Percentiles rank a stretch among this genome's conserved stretches.
phyloP scores from a whole-genome alignment of 2,888 invertebrate genomes.

The Anthrax anthrax region DNA sequence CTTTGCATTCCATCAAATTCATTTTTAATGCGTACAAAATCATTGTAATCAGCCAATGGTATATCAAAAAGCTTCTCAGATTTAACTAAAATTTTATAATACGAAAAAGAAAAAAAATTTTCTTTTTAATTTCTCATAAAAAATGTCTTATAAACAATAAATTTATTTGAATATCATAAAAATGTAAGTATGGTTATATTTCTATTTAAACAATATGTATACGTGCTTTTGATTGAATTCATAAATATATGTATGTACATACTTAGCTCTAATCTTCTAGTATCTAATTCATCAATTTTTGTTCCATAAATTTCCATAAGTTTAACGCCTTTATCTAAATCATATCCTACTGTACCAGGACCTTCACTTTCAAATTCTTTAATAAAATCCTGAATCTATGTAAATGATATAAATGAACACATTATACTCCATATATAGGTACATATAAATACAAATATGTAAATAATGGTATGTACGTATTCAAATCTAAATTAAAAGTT shows the following conservation, averaged over 20 bases:
- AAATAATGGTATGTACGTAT: too few species aligned
- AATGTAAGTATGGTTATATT: too few species aligned
- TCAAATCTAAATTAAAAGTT: too few species aligned
- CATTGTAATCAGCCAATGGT: slow-evolving; percentile 67
- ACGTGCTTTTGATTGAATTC: too few species aligned
- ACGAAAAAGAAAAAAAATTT: slow-evolving; percentile 9
- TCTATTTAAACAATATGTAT: too few species aligned
- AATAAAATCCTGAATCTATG: slow-evolving; percentile 43
- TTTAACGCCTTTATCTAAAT: slow-evolving; percentile 56
- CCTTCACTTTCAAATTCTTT: slow-evolving; percentile 60
- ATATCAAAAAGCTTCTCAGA: slow-evolving; percentile 82
- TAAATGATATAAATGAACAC: too few species aligned
- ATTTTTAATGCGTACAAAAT: slow-evolving; percentile 46
- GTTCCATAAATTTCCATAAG: slow-evolving; percentile 44
- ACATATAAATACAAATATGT: too few species aligned
- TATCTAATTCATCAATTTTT: slow-evolving; percentile 53
- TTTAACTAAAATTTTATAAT: slow-evolving; percentile 38
- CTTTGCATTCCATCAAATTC: slow-evolving; percentile 54
- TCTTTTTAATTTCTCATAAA: too few species aligned
- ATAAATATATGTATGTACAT: not conserved
- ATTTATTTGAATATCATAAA: too few species aligned
- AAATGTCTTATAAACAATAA: too few species aligned
- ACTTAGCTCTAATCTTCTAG: slow-evolving; percentile 39
- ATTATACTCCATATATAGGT: too few species aligned
- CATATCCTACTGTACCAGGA: slow-evolving; percentile 63